These are phyloP conservation scores for Choristoneura fumiferana DNA, from an alignment of 1,140 invertebrate genomes.

Conservation along the genomic window DNA sequence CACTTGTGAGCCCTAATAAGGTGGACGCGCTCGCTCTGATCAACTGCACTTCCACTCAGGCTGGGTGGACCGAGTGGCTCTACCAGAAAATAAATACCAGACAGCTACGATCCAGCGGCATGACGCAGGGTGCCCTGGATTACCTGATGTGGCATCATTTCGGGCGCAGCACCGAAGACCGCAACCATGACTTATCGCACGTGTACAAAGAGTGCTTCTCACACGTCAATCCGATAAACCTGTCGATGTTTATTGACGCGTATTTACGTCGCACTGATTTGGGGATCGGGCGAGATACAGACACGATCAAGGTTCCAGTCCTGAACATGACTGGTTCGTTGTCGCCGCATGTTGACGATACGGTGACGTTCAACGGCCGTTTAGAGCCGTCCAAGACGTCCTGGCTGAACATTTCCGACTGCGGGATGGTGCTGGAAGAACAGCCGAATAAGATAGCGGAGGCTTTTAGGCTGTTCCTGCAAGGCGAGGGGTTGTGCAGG, in stretches of 20 bases:
- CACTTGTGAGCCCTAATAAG: constrained; percentile 88
- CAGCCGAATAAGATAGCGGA: constrained; percentile 98
- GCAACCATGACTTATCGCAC: constrained; percentile 94
- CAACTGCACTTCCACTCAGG: constrained; percentile 95
- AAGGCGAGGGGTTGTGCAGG: constrained; percentile 95
- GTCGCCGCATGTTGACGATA: constrained; percentile 98
- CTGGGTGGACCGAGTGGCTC: constrained; percentile 99
- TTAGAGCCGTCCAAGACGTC: constrained; percentile 97
- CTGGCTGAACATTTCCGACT: constrained; percentile 99
- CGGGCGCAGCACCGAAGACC: constrained; percentile 93
- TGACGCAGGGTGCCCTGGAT: constrained; percentile 97
- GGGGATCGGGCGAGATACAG: constrained; percentile 88
- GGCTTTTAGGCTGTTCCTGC: constrained; percentile 97
- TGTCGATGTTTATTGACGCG: constrained; percentile 96
- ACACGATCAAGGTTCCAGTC: constrained; percentile 90
- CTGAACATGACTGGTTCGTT: constrained; percentile 96
- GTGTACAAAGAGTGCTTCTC: constrained; percentile 97
- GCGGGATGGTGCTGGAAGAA: constrained; percentile 99
- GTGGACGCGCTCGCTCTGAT: constrained; percentile 91
- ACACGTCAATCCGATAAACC: constrained; percentile 95
- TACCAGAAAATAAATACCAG: constrained; percentile 98
- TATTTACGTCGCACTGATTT: constrained; percentile 95
- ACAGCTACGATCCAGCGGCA: constrained; percentile 91
- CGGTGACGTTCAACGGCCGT: constrained; percentile 97
- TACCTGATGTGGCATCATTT: constrained; percentile 99